Evolutionary conservation across 2,888 invertebrate species (phyloP).

Genomic region (Magallana nippona): DNA sequence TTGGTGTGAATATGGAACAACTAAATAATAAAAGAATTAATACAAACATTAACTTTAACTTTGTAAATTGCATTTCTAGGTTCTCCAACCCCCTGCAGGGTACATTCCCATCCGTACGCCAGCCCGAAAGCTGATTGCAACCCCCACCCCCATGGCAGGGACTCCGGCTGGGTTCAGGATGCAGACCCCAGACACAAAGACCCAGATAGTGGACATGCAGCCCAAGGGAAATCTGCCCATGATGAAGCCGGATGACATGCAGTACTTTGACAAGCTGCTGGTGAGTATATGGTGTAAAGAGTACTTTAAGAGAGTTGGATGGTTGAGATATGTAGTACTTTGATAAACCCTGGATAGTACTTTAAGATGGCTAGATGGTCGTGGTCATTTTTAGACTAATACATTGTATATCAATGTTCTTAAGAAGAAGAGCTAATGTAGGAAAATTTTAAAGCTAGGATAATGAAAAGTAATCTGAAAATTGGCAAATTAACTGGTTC

Average conservation of each 20-base stretch:
- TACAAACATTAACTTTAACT: background rate
- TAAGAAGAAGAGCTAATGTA: too few relatives aligned
- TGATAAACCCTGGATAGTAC: constrained; percentile 91
- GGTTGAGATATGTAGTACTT: constrained; percentile 96
- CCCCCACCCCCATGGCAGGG: constrained; percentile 93
- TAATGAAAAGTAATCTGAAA: too few relatives aligned
- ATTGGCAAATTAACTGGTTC: too few relatives aligned
- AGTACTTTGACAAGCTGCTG: constrained; percentile 99
- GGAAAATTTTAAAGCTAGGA: too few relatives aligned
- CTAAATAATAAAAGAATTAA: too few relatives aligned
- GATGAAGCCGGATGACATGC: constrained; percentile 99
- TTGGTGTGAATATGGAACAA: too few relatives aligned
- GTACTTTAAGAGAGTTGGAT: background rate
- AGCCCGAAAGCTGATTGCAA: constrained; percentile 97
- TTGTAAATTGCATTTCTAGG: constrained; percentile 61
- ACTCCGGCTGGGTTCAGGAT: constrained; percentile 80
- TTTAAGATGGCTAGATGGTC: background rate
- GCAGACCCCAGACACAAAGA: constrained; percentile 79
- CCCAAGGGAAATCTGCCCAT: constrained; percentile 98
- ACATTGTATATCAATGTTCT: too few relatives aligned
- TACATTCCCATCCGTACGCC: constrained; percentile 98
- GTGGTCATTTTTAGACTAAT: too few relatives aligned
- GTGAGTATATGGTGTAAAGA: constrained; percentile 73
- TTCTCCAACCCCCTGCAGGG: constrained; percentile 94
- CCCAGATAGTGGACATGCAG: constrained; percentile 94